A percentile compares a stretch with the other conserved stretches of the same genome.
phyloP scores from a whole-genome alignment of 2,113 vertebrate genomes.

The Xenotilapia caudafasciata region DNA sequence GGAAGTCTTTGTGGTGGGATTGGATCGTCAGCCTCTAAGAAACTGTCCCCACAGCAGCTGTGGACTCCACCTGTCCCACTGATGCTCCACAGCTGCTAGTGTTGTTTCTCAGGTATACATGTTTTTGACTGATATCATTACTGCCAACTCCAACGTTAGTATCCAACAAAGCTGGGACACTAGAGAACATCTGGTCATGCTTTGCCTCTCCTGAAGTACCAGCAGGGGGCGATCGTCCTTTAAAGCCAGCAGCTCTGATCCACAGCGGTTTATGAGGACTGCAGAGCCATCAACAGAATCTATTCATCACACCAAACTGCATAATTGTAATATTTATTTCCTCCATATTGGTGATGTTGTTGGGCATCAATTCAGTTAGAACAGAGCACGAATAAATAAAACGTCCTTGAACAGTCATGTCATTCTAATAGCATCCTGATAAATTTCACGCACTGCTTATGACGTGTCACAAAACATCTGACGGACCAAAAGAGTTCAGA shows the following conservation, averaged over 20 bases:
- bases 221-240: neutral
- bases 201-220: neutral
- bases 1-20: neutral
- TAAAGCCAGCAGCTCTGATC: neutral
- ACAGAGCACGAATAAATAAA: neutral
- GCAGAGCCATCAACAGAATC: neutral
- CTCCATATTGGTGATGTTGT: neutral
- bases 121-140: neutral
- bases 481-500: neutral
- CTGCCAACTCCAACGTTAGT: neutral
- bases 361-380: neutral
- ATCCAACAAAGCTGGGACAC: neutral
- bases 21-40: neutral
- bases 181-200: neutral
- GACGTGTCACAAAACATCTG: neutral
- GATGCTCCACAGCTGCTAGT: neutral
- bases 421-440: neutral
- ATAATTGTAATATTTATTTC: accelerated
- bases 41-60: neutral
- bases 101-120: neutral
- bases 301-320: neutral
- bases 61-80: neutral
- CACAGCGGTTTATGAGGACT: neutral
- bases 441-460: accelerated
- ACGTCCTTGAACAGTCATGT: neutral